Evolutionary conservation across 2,113 vertebrate genomes (phyloP), one percentile per base, ranked within the genome.

Genomic region (Ursus arctos): DNA sequence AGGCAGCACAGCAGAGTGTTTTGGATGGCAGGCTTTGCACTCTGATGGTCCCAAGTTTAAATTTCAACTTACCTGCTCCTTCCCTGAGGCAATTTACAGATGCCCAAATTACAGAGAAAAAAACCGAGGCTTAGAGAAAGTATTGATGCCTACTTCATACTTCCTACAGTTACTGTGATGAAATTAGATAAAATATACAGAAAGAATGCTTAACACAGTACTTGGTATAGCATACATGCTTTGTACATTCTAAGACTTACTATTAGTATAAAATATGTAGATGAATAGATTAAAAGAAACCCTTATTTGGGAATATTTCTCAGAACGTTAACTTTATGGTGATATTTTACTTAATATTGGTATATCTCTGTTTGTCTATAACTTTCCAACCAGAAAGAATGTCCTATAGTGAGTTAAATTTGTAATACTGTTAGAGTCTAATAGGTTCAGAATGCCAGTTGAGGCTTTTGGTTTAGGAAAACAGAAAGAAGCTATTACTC

Each of bases 401-500:
- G 40, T 36, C 33, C 76, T 57, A 40, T 21, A 85, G 40, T 72
- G 59, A 86, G n/a, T 95, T 93, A 94, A 98, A 82, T 91, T 76
- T 76, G 18, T 80, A 84, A 74, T 65, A 47, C 7, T 43, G 86
- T 96, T 95, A 97, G 92, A 98, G 85, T 97, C 96, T 97, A 96
- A 92, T 65, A 67, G 36, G 53, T 86, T 93, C 94, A 97, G 98
- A 99, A 98, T 98, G 97, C 93, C 97, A 97, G 93, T 97, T 49
- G 95, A 97, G 95, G 92, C 53, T 91, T 96, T 69, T 71, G 63
- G 79, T 95, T 98, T 96, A 95, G 85, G 79, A 0, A 0, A 94
- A 96, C 81, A 98, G 96, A 98, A 97, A 99, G 94, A 97, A 94
- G 77, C 87, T 88, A 95, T 97, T 98, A 98, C 94, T 98, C 97